Conservation (phyloP, 92 coral and sea anemone species). For the Palythoa heliodiscus region DNA sequence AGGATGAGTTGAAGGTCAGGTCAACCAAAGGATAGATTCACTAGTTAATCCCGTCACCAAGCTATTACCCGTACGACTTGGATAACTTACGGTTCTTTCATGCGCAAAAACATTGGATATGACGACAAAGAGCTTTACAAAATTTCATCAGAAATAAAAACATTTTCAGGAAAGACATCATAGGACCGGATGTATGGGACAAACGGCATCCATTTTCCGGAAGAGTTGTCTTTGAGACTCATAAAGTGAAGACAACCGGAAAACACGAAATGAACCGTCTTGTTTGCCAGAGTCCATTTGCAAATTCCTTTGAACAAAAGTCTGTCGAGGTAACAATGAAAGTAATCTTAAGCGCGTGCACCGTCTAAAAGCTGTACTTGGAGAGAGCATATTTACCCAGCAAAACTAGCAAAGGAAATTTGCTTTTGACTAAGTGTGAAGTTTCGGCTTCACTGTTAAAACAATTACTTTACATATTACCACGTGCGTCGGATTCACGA, state of each 20-base stretch:
- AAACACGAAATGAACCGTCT: slow-evolving; percentile 29
- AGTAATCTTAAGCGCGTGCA: slow-evolving; percentile 41
- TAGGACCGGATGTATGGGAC: slow-evolving; percentile 22
- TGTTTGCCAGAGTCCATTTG: slow-evolving; percentile 26
- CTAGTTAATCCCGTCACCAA: neutral
- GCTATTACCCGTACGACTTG: neutral
- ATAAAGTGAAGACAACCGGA: slow-evolving; percentile 40
- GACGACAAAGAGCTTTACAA: slow-evolving; percentile 34
- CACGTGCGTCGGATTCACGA: neutral
- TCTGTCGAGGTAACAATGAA: slow-evolving; percentile 31
- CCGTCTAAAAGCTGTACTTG: slow-evolving; percentile 14
- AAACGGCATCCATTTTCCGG: slow-evolving; percentile 43
- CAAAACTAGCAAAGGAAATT: slow-evolving; percentile 48
- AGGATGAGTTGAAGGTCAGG: neutral
- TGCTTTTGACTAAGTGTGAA: slow-evolving; percentile 48
- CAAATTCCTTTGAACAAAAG: slow-evolving; percentile 42
- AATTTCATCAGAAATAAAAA: slow-evolving; percentile 63
- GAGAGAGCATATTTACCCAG: slow-evolving; percentile 36
- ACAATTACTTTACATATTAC: slow-evolving; percentile 22
- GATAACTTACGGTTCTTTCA: neutral
- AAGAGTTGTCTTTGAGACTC: slow-evolving; percentile 26
- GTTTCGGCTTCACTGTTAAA: slow-evolving; percentile 44
- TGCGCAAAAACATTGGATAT: neutral
- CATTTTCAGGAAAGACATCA: slow-evolving; percentile 76
- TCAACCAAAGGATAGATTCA: neutral